Evolutionary conservation across 2,888 invertebrate species (phyloP), one percentile per base, ranked within the genome.

Genomic region (Aphodius granarius): DNA sequence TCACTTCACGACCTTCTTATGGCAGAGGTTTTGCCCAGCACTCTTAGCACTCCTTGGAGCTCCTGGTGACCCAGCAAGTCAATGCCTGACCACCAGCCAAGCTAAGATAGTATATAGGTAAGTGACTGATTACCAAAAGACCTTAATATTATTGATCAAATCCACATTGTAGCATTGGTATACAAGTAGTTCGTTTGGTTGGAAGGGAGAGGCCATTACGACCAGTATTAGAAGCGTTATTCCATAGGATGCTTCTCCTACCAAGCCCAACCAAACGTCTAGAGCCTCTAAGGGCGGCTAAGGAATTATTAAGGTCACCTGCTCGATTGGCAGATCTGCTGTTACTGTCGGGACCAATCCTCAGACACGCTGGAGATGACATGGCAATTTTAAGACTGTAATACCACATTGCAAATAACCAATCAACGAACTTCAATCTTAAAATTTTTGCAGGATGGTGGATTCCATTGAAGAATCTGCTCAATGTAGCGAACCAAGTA

Each of bases 381-480:
- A 94, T 95, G 94, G 94, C 95, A 0, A 91, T 95, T 22, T 91
- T 94, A 83, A 90, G 95, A 88, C 87, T 95, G 94, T 95, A 86
- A 91, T 91, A n/a, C 71, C 65, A 63, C 15, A 15, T n/a, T n/a
- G 73, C 73, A 72, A 22, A 72, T 20, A 43, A 43, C 13, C 43
- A 43, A 43, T 9, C 43, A 43, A 3, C 13, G 17, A n/a, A n/a
- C 73, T 63, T 66, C 16, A 17, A 71, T 74, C 16, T 63, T 22
- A 21, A 71, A 71, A 20, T 66, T 73, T 6, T 86, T 86, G 17
- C 82, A 95, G 97, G 82, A 93, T 96, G 81, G 95, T 97, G 91
- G 97, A 97, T 84, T 95, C 96, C 0, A 94, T 97, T 85, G 96
- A 97, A 87, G 97, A 97, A 87, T 95, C 96, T 77, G 94, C 96